Evolutionary conservation across 2,797 vertebrate species (phyloP).

Genomic region (Falco rusticolus): DNA sequence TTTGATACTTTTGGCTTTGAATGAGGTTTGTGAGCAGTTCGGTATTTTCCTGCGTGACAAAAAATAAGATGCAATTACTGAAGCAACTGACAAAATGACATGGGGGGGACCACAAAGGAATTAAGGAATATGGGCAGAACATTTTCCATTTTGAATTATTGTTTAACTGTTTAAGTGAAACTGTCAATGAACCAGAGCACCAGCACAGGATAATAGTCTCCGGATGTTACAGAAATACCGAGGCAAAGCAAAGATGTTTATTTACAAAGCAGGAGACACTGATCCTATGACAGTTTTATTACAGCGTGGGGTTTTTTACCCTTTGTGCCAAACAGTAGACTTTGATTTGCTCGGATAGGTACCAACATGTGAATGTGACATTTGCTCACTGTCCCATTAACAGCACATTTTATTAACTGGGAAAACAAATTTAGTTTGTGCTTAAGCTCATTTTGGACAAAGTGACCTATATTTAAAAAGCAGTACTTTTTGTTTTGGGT

Average conservation of each 20-base stretch:
- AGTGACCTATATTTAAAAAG: neutral
- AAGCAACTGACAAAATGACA: neutral
- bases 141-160: constrained; percentile 42
- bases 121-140: neutral
- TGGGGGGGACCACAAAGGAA: neutral
- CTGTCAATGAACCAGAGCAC: constrained; percentile 71
- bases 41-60: constrained; percentile 78
- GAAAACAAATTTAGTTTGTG: neutral
- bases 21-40: constrained; percentile 90
- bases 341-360: constrained; percentile 66
- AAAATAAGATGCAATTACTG: neutral
- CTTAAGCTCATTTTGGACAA: neutral
- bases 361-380: constrained; percentile 14
- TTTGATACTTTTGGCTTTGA: constrained; percentile 87
- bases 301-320: constrained; percentile 4
- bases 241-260: constrained; percentile 65
- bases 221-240: constrained; percentile 57
- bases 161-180: constrained; percentile 59
- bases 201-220: constrained; percentile 68
- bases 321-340: constrained; percentile 58
- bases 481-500: neutral
- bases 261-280: constrained; percentile 72
- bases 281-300: constrained; percentile 66
- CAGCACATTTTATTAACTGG: neutral
- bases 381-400: constrained; percentile 21